Percentiles rank a stretch among this genome's conserved stretches.
These are phyloP conservation scores for Erannis defoliaria DNA, from an alignment of 2,888 invertebrate species.

Conservation along the genomic window DNA sequence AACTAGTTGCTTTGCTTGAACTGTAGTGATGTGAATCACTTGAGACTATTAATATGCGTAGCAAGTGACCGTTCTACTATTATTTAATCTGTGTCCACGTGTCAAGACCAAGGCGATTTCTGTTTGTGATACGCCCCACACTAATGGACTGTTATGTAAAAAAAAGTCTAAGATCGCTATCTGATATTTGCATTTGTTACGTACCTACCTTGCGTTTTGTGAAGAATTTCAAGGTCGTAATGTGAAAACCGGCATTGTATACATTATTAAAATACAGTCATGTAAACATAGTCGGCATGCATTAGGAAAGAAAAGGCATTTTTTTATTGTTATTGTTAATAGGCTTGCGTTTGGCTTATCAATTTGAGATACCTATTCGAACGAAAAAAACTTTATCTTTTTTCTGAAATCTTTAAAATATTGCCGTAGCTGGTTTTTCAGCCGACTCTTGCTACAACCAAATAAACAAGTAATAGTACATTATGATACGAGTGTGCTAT, in stretches of 20 bases:
- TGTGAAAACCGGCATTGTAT: slow-evolving; percentile 17
- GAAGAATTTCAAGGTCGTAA: slow-evolving; percentile 25
- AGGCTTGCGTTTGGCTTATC: no score
- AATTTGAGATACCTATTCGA: no score
- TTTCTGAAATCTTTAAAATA: no score
- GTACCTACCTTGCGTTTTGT: slow-evolving; percentile 12
- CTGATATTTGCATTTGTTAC: slow-evolving; percentile 35
- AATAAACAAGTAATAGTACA: no score
- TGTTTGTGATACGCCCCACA: slow-evolving; percentile 48
- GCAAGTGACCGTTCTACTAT: slow-evolving; percentile 72
- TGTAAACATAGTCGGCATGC: slow-evolving; percentile 6
- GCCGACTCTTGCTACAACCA: no score
- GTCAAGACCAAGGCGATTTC: slow-evolving; percentile 81
- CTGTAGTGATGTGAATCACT: slow-evolving; percentile 80
- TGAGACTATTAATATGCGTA: slow-evolving; percentile 83
- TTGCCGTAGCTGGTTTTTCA: no score
- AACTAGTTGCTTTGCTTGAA: slow-evolving; percentile 61
- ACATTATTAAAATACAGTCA: slow-evolving; percentile 7
- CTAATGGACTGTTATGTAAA: slow-evolving; percentile 66
- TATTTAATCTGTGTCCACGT: slow-evolving; percentile 36
- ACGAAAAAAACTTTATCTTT: no score
- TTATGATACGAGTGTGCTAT: no score
- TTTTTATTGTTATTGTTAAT: not conserved
- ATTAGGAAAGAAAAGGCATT: not conserved
- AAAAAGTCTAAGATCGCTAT: slow-evolving; percentile 37